Evolutionary conservation across 2,797 vertebrate genomes (phyloP).

Genomic region (Coranthus polyacanthus): DNA sequence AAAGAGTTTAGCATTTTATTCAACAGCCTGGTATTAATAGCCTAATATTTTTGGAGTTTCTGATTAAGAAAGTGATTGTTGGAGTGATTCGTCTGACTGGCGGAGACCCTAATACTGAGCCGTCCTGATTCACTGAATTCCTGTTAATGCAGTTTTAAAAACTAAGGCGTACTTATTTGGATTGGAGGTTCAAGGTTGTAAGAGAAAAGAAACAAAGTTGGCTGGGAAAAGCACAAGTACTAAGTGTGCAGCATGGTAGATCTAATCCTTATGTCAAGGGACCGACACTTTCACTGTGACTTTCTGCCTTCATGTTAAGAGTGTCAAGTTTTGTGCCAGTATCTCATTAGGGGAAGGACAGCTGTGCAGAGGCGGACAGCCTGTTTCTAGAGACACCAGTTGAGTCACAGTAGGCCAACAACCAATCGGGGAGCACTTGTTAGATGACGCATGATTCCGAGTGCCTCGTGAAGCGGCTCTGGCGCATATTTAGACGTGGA

Average conservation of each 20-base stretch:
- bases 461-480: neutral
- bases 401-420: conserved; percentile 58
- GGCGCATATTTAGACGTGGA: conserved; percentile 19
- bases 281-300: conserved; percentile 18
- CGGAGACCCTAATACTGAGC: neutral
- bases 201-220: neutral
- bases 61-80: neutral
- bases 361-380: conserved; percentile 77
- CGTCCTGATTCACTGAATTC: too few relatives aligned
- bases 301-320: conserved; percentile 48
- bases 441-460: conserved; percentile 39
- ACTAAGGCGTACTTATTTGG: neutral
- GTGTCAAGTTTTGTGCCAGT: conserved; percentile 55
- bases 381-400: conserved; percentile 68
- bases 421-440: conserved; percentile 49
- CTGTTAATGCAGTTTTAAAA: neutral
- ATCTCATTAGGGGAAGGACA: conserved; percentile 77
- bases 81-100: neutral
- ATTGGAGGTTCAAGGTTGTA: conserved; percentile 3
- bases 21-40: neutral
- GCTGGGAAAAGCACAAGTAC: neutral
- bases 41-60: neutral
- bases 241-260: conserved; percentile 25
- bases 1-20: neutral
- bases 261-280: conserved; percentile 40